phyloP scores from a whole-genome alignment of 2,888 invertebrate genomes.

The Linnaemya tessellans region DNA sequence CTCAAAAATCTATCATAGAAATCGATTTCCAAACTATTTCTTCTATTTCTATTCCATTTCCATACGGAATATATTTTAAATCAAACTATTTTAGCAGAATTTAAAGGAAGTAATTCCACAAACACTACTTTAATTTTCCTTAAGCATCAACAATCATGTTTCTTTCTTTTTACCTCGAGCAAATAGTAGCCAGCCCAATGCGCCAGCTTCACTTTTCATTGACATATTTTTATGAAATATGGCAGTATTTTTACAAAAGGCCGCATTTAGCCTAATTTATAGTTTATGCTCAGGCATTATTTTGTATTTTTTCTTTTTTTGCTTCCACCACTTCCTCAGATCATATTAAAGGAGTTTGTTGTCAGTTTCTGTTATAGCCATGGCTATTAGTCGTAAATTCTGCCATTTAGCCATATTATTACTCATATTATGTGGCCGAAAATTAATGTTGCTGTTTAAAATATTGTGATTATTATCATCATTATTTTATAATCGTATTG shows the following conservation, averaged over 20 bases:
- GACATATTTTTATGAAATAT: slow-evolving; percentile 47
- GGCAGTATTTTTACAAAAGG: slow-evolving; percentile 10
- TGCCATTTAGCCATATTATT: slow-evolving; percentile 53
- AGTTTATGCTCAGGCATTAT: neutral
- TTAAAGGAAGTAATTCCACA: no score
- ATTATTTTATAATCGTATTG: slow-evolving; percentile 53
- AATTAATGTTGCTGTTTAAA: slow-evolving; percentile 59
- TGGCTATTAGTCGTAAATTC: slow-evolving; percentile 20
- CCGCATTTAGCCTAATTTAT: slow-evolving; percentile 3
- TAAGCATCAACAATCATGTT: neutral
- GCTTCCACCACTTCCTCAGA: neutral
- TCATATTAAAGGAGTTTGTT: slow-evolving; percentile 7
- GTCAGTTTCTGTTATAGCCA: neutral
- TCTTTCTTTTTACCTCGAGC: neutral
- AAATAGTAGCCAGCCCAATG: neutral
- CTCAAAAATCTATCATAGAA: no score
- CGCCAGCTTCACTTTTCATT: neutral
- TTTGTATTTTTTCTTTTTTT: neutral
- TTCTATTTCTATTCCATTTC: no score
- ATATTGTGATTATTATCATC: slow-evolving; percentile 62
- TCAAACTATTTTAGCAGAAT: no score
- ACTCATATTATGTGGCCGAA: slow-evolving; percentile 37
- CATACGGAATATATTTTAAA: no score
- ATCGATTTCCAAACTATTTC: no score
- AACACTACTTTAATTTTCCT: no score